phyloP scores from a whole-genome alignment of 2,113 vertebrate species.

The Oxyura jamaicensis region DNA sequence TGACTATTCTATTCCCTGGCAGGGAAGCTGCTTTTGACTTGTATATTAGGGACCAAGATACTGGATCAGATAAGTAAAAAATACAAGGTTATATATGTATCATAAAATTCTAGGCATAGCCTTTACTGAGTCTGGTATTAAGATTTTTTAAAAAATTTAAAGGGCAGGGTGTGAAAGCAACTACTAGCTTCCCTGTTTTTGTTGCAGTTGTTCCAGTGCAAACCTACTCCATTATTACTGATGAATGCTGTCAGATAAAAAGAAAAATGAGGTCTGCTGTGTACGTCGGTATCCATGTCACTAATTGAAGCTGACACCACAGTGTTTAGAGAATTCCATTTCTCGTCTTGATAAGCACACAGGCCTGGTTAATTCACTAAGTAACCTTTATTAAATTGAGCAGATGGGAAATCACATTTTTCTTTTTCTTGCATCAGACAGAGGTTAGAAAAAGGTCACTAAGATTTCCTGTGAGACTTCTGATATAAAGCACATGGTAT shows the following conservation, averaged over 20 bases:
- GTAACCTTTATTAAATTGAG: slow-evolving; percentile 85
- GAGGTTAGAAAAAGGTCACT: slow-evolving; percentile 74
- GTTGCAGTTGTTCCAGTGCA: not conserved
- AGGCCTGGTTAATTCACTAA: slow-evolving; percentile 83
- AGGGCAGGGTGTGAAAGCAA: not conserved
- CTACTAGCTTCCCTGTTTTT: not conserved
- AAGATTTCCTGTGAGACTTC: slow-evolving; percentile 60
- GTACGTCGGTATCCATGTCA: slow-evolving; percentile 76
- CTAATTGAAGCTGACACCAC: slow-evolving; percentile 86
- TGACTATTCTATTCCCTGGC: not conserved
- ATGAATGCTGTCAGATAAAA: slow-evolving; percentile 37
- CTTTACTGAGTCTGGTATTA: not conserved
- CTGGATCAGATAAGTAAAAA: not conserved
- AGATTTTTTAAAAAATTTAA: not conserved
- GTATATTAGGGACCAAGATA: not conserved
- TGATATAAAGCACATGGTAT: not conserved
- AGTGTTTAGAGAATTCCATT: slow-evolving; percentile 75
- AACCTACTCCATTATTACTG: not conserved
- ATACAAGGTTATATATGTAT: not conserved
- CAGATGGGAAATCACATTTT: slow-evolving; percentile 68
- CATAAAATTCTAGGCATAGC: not conserved
- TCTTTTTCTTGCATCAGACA: slow-evolving; percentile 64
- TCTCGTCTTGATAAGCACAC: slow-evolving; percentile 71
- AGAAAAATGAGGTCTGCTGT: slow-evolving; percentile 78
- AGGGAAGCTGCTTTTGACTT: not conserved